Evolutionary conservation across 2,888 invertebrate genomes (phyloP), one percentile per base, ranked within the genome.

Genomic region (Notocelia uddmanniana): DNA sequence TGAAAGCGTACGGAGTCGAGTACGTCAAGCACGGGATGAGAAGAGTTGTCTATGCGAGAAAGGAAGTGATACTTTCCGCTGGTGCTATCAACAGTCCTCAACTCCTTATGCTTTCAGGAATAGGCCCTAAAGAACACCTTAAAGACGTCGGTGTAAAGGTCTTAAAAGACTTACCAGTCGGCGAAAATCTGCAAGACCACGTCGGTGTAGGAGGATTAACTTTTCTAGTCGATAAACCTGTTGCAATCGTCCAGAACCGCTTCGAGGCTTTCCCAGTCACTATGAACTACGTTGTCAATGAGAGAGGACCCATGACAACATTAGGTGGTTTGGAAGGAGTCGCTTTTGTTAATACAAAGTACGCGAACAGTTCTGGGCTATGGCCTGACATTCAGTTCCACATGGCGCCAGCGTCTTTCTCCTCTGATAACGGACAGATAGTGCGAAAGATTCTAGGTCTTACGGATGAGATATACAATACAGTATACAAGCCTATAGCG

Each of bases 31-130:
- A 96, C 76, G 97, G 97, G 2, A 92, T 95, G 45, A 95, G 95
- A 70, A 95, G 96, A 80, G 91, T 95, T 0, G 96, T 97, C 0
- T 91, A 95, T 73, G 98, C 98, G 0, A 95, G 95, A 67, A 97
- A 97, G 80, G 98, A 98, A 87, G 95, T 99, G 0, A 97, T 99
- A 60, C 84, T 99, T 50, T 96, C 98, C 13, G 98, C 98, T 0
- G 99, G 99, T 0, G 96, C 98, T 0, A 97, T 99, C 34, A 98
- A 98, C 84, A 96, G 97, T 13, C 98, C 99, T 0, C 98, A 99
- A 84, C 90, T 99, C 66, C 90, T 99, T 74, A 98, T 98, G 98
- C 89, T 99, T 0, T 98, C 98, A 0, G 98, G 98, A 0, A 94
- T 98, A 66, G 97, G 97, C 0, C 97, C 97, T 0, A 92, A 94